These are phyloP conservation scores for Tarsius wallacei DNA, from an alignment of 2,797 vertebrate species.

Conservation along the genomic window DNA sequence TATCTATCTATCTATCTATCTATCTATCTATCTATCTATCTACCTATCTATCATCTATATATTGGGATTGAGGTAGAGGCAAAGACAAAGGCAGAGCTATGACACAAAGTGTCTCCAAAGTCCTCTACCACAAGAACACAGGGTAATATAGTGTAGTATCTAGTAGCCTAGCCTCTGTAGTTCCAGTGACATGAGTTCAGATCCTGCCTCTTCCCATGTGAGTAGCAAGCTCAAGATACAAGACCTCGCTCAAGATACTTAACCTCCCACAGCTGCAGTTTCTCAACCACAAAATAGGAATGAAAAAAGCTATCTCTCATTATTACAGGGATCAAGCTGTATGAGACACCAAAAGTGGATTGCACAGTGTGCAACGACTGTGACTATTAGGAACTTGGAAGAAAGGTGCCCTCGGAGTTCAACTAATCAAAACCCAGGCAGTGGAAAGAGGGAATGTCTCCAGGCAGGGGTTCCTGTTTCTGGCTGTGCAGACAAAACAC, in stretches of 20 bases:
- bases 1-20: too few relatives aligned
- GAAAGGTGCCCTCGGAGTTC: neutral
- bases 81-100: neutral
- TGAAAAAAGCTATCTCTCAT: too few relatives aligned
- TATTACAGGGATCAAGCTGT: neutral
- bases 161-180: neutral
- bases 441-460: neutral
- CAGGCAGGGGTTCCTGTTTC: too few relatives aligned
- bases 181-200: neutral
- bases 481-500: neutral
- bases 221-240: too few relatives aligned
- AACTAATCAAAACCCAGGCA: neutral
- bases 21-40: too few relatives aligned
- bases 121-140: neutral
- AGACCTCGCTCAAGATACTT: neutral
- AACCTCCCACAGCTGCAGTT: neutral
- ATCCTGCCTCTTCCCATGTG: accelerated
- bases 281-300: neutral
- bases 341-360: neutral
- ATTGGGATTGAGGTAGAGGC: neutral
- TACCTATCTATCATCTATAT: too few relatives aligned
- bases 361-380: too few relatives aligned
- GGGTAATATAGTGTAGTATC: accelerated
- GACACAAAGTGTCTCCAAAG: neutral
- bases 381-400: neutral